Evolutionary conservation across 2,888 invertebrate genomes (phyloP).

Genomic region (Nomada fabriciana): DNA sequence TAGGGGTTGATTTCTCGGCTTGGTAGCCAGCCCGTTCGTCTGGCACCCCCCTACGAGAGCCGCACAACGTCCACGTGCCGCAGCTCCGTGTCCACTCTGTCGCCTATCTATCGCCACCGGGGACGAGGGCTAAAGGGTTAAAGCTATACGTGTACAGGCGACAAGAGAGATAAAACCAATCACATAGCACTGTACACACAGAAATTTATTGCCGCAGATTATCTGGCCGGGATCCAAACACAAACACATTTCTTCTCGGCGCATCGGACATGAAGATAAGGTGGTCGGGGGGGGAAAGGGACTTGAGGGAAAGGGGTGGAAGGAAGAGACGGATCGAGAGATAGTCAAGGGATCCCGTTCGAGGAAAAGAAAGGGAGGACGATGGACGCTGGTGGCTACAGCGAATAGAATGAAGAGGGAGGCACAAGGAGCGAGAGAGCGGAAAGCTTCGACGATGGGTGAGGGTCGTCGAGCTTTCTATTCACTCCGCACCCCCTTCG

Average conservation of each 20-base stretch:
- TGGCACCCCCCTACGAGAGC: constrained; percentile 28
- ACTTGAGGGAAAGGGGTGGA: constrained; percentile 7
- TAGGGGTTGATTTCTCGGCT: constrained; percentile 76
- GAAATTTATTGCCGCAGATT: constrained; percentile 83
- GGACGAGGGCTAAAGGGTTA: constrained; percentile 63
- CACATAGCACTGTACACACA: constrained; percentile 81
- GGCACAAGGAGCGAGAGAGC: constrained; percentile 50
- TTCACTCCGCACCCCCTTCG: constrained; percentile 46
- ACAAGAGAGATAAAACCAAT: constrained; percentile 82
- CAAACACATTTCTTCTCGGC: constrained; percentile 81
- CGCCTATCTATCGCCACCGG: constrained; percentile 58
- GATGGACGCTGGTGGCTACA: constrained; percentile 8
- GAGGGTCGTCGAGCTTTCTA: constrained; percentile 68
- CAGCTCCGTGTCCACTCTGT: constrained; percentile 38
- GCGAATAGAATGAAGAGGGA: constrained; percentile 36
- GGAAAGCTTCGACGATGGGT: constrained; percentile 67
- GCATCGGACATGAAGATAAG: constrained; percentile 54
- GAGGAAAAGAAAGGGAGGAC: constrained; percentile 1
- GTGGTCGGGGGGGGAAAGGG: constrained; percentile 22
- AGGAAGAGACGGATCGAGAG: constrained; percentile 26
- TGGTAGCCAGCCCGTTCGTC: constrained; percentile 64
- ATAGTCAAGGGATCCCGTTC: neutral
- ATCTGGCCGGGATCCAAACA: constrained; percentile 83
- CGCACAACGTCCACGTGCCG: constrained; percentile 51
- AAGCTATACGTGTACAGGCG: constrained; percentile 48